Conservation (phyloP, 2,797 vertebrate species). For the Allochrocebus solatus region DNA sequence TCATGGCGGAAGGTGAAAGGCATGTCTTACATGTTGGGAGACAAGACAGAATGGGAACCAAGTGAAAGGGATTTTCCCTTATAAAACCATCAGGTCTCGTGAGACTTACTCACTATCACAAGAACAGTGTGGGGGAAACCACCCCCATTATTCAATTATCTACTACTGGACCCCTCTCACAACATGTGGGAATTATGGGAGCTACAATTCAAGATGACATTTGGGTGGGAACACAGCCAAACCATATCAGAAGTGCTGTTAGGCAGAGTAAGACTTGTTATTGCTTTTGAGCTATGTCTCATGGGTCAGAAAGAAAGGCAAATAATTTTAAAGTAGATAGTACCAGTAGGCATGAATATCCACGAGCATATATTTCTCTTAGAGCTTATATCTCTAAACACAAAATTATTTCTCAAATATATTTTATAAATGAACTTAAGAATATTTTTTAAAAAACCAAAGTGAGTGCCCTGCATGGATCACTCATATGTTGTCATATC, state of each 20-base stretch:
- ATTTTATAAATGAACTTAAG: slow-evolving; percentile 18
- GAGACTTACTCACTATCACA: background rate
- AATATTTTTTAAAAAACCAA: background rate
- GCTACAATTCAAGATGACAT: background rate
- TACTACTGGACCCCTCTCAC: background rate
- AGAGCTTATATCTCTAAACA: background rate
- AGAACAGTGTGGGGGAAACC: background rate
- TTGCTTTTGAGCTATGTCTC: background rate
- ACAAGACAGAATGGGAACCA: background rate
- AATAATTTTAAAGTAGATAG: slow-evolving; percentile 5
- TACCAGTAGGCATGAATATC: background rate
- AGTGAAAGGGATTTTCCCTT: background rate
- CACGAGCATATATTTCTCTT: background rate
- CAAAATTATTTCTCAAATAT: background rate
- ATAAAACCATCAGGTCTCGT: background rate
- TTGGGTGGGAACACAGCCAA: background rate
- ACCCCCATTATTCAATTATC: background rate
- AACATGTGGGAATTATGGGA: background rate
- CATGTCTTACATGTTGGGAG: background rate
- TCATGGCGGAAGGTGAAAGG: background rate
- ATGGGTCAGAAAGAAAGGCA: background rate
- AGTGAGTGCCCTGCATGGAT: background rate
- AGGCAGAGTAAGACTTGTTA: background rate
- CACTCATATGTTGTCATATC: background rate
- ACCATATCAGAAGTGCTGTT: background rate